Evolutionary conservation across 2,113 vertebrate genomes (phyloP), one percentile per base, ranked within the genome.

Genomic region (Pteropus alecto): DNA sequence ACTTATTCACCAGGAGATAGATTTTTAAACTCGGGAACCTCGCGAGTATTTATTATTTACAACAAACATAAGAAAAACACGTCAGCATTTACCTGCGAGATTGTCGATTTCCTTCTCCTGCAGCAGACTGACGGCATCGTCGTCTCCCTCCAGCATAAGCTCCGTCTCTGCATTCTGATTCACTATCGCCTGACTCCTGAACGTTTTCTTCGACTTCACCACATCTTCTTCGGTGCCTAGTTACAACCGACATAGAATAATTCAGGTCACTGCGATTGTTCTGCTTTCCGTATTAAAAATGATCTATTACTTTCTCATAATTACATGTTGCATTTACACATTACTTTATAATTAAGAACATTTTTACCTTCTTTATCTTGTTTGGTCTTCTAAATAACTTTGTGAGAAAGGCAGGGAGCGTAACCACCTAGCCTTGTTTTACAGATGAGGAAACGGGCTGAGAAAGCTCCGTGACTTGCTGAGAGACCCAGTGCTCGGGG

Each of bases 21-120:
- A 77, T 19, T 2, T 51, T 60, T 61, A 48, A 86, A 68, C 56
- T 87, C 28, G 26, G 30, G 35, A 83, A 70, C 9, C 51, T 28
- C 21, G 3, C 58, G 38, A 78, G 16, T 74, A 28, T 38, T 84
- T 79, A 54, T n/a, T 63, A 41, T 11, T 56, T 48, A 76, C 7
- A 81, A 84, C 16, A 63, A 84, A 92, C 28, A 71, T 2, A 12
- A 95, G 83, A 91, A 48, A 35, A 87, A 11, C 33, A 95, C 77
- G 73, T 58, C 96, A 96, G 96, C 79, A 58, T 60, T 98, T 99
- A 99, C 99, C 99, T 98, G 99, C 99, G 83, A 99, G 98, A 97
- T 99, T 99, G 98, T 99, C 99, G 74, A 99, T 99, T 97, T 99
- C 99, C 87, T 99, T 99, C 98, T 99, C 99, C 94, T 99, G 99